Base-by-base conservation (phyloP, 1,140 invertebrate species). In the Stegodyphus dumicola region DNA sequence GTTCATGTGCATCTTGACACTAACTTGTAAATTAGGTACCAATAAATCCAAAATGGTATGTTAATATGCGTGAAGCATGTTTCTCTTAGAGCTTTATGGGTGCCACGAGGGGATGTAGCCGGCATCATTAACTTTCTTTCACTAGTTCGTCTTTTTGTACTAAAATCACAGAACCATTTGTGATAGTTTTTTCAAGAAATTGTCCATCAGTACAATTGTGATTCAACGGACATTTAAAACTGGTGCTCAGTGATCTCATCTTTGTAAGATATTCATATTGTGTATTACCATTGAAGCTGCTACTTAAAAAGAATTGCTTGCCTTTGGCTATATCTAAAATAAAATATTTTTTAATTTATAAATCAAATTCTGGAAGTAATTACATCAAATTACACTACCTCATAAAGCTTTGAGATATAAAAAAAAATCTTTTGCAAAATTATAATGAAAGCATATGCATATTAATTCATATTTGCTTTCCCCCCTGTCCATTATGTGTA, bases 41-140 rank as follows among this genome's bases (percentile, higher is more conserved):
- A 67, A n/a, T 67, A n/a, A 67, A 67, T 67, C 17, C 65, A 67
- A 67, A 51, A 49, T 65, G 53, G 79, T 81, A 56, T 73, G 49
- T 52, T 48, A 66, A 49, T 67, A 71, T 71, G 67, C 33, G 51
- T 80, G 77, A 71, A 80, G 77, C 77, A 80, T 77, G 67, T 71
- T 80, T 80, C 67, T 71, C 79, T 81, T 81, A 81, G 79, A 81
- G 79, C 79, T 81, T 81, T 71, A 56, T 65, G 79, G 79, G 79
- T 81, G 79, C 79, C 79, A 81, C 78, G 53, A 52, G 60, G 11
- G n/a, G 53, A 74, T 11, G 64, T 80, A 70, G 77, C 66, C 18
- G 71, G 51, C 49, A 74, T 83, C 60, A 66, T 66, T 67, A 48
- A 48, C 56, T 76, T 54, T 60, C 56, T 76, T 76, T 85, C 52